Base-by-base conservation (phyloP, 1,140 invertebrate species). In the Drusus annulatus region DNA sequence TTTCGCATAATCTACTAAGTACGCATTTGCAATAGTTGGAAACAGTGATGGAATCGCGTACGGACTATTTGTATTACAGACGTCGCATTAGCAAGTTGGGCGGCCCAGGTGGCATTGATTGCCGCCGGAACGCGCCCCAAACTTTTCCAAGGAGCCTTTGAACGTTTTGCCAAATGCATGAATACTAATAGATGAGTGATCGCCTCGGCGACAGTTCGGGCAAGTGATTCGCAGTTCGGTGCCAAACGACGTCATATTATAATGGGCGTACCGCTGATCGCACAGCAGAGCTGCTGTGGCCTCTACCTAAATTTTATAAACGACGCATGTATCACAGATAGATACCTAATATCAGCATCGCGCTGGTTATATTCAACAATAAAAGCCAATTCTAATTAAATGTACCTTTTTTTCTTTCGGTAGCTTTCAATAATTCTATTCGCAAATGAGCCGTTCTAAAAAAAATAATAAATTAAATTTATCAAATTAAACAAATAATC, bases 31-130 rank as follows among this genome's bases (percentile, higher is more conserved):
- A 4, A 45, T 45, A 56, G 8, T 21, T 17, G 21, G 54, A 56
- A 56, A 56, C 13, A 7, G 54, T 63, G 60, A 63, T 28, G 60
- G 60, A 63, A 63, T 63, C 60, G 60, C 60, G 60, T 63, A 63
- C 60, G 15, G 60, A 63, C 60, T 63, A 63, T 63, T 63, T 63
- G 60, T 63, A 63, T 25, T 5, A 21, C 36, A 56, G 54, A 6
- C n/a, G 54, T 21, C 54, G 54, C 21, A 21, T 21, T 21, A 28
- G 0, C 60, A 63, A 63, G 60, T 63, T 63, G 23, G 19, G 36
- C 36, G 36, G 36, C 15, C 16, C 60, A 63, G 60, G 21, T 63
- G 60, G 7, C 23, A 63, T 23, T 63, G 60, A 63, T 63, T 63
- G 15, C 60, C 15, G 23, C 13, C 1, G 6, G 23, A 25, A 56